These are phyloP conservation scores for Leptopilina myrica DNA, from an alignment of 2,888 invertebrate genomes.

Conservation along the genomic window DNA sequence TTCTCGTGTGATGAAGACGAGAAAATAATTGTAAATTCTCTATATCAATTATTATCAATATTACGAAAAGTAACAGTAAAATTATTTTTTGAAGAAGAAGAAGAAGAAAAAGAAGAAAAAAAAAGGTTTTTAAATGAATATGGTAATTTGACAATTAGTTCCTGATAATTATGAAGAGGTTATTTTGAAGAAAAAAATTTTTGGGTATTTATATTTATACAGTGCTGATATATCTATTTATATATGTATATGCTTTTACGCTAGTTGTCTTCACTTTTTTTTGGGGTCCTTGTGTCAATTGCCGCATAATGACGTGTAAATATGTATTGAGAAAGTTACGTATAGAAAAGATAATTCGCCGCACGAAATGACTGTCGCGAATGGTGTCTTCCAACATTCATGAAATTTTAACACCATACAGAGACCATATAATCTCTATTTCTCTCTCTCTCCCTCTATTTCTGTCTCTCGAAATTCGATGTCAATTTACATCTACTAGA, in stretches of 20 bases:
- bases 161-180: conserved; percentile 12
- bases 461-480: neutral
- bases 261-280: neutral
- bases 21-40: too few species aligned
- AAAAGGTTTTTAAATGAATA: conserved; percentile 7
- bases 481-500: neutral
- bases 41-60: too few species aligned
- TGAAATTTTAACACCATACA: conserved; percentile 12
- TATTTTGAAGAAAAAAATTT: neutral
- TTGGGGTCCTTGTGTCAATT: conserved; percentile 21
- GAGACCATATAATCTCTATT: neutral
- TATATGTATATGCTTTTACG: neutral
- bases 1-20: too few species aligned
- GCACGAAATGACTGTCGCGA: conserved; percentile 20
- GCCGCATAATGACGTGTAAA: conserved; percentile 35
- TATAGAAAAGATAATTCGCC: conserved; percentile 14
- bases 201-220: neutral
- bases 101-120: too few species aligned
- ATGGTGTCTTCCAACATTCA: neutral
- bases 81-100: neutral
- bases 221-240: too few species aligned
- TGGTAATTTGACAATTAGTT: conserved; percentile 38
- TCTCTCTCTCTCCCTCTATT: too few species aligned
- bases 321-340: conserved; percentile 36
- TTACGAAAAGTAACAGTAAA: conserved; percentile 19